A percentile compares a stretch with the other conserved stretches of the same genome.
phyloP scores from a whole-genome alignment of 2,797 vertebrate species.

The Hydrophis major region DNA sequence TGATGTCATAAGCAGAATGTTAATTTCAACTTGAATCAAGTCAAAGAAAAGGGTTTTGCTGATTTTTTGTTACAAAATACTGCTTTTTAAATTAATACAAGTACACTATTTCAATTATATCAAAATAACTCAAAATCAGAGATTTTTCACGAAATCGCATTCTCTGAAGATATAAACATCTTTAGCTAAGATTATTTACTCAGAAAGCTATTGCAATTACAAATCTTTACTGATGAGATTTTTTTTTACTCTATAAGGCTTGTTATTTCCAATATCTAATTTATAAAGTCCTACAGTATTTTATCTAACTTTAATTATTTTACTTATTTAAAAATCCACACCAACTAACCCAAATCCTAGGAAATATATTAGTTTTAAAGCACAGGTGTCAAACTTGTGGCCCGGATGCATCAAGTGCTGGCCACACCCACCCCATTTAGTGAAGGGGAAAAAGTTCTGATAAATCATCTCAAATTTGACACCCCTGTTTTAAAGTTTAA shows the following conservation, averaged over 20 bases:
- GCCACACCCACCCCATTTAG: too few species aligned
- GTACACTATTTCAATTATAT: neutral
- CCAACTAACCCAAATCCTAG: neutral
- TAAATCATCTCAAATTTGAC: too few species aligned
- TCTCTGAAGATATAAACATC: neutral
- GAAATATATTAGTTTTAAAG: neutral
- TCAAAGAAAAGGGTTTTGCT: neutral
- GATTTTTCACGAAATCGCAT: neutral
- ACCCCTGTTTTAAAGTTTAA: neutral
- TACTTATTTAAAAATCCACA: neutral
- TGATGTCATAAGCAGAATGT: conserved; percentile 15
- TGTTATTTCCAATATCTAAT: neutral
- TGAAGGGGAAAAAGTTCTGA: too few species aligned
- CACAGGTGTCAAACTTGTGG: too few species aligned
- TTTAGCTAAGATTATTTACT: neutral
- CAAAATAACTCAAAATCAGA: neutral
- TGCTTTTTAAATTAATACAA: neutral
- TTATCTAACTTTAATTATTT: neutral
- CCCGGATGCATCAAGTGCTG: too few species aligned
- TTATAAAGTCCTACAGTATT: neutral
- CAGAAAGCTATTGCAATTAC: neutral
- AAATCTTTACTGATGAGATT: neutral
- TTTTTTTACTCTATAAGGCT: too few species aligned
- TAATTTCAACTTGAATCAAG: neutral
- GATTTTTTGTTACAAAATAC: neutral